A percentile compares a stretch with the other conserved stretches of the same genome.
Conservation (phyloP, 2,888 invertebrate species). For the Eustalomyia histrio region DNA sequence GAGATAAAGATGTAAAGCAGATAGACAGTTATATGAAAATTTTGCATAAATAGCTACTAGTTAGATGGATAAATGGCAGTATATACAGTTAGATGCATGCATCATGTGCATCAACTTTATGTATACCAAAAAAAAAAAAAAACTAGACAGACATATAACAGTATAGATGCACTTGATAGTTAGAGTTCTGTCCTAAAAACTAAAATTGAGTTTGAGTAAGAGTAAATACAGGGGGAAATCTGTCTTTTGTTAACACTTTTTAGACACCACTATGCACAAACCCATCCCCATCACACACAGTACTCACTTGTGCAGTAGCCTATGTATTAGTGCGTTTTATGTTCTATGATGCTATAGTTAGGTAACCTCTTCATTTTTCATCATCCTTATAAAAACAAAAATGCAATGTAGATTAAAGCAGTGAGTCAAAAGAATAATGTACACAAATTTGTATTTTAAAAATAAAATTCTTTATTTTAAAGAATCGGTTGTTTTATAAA, state of each 20-base stretch:
- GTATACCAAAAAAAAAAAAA: not conserved
- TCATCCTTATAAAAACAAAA: not conserved
- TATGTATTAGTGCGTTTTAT: constrained; percentile 35
- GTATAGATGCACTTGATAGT: constrained; percentile 37
- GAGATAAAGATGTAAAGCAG: constrained; percentile 25
- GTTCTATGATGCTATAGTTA: constrained; percentile 44
- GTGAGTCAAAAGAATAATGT: constrained; percentile 1
- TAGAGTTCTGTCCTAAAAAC: constrained; percentile 23
- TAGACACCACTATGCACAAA: not conserved
- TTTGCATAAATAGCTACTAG: not conserved
- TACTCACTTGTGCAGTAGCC: not conserved
- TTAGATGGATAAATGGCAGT: constrained; percentile 12
- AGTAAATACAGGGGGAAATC: constrained; percentile 32
- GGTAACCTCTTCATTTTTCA: constrained; percentile 30
- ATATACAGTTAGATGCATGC: not conserved
- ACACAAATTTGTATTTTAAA: not conserved
- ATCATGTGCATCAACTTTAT: constrained; percentile 30
- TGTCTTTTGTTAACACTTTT: not conserved
- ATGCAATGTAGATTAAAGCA: constrained; percentile 5
- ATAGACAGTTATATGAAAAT: constrained; percentile 1
- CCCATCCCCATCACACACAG: not conserved
- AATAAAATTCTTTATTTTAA: too few species aligned
- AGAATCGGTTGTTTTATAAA: too few species aligned
- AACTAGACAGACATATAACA: constrained; percentile 8
- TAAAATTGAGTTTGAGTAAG: constrained; percentile 29